Conservation (phyloP, 2,888 invertebrate genomes). For the Drosophila multiciliata region DNA sequence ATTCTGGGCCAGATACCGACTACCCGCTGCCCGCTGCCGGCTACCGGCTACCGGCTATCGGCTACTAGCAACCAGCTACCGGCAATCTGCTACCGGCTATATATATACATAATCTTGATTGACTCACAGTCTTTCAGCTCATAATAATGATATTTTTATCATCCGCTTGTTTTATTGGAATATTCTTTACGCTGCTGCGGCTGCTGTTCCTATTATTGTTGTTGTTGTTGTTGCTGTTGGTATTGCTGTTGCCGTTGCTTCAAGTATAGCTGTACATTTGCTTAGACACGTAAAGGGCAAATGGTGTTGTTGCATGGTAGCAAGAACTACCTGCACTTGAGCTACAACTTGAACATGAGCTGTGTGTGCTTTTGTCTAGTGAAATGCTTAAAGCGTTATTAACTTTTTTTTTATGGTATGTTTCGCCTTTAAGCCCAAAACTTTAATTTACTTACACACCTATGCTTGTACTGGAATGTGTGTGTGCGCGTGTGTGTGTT, state of each 20-base stretch:
- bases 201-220: background rate
- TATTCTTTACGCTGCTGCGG: slow-evolving; percentile 48
- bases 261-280: slow-evolving; percentile 72
- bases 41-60: slow-evolving; percentile 23
- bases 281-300: slow-evolving; percentile 23
- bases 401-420: slow-evolving; percentile 55
- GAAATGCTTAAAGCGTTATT: slow-evolving; percentile 79
- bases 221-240: background rate
- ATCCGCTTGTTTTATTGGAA: slow-evolving; percentile 69
- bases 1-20: slow-evolving; percentile 15
- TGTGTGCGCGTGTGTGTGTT: slow-evolving; percentile 63
- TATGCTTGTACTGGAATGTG: background rate
- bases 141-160: slow-evolving; percentile 72
- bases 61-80: slow-evolving; percentile 25
- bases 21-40: slow-evolving; percentile 25
- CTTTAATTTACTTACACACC: slow-evolving; percentile 54
- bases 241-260: slow-evolving; percentile 1
- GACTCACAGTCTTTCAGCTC: slow-evolving; percentile 60
- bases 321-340: slow-evolving; percentile 63
- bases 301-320: slow-evolving; percentile 6
- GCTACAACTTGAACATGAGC: slow-evolving; percentile 46
- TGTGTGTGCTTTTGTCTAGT: slow-evolving; percentile 64
- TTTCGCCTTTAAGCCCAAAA: slow-evolving; percentile 57
- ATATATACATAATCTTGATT: slow-evolving; percentile 58
- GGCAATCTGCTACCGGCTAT: slow-evolving; percentile 4